These are phyloP conservation scores for Zaprionus kolodkinae DNA, from an alignment of 1,140 invertebrate species.

Conservation along the genomic window DNA sequence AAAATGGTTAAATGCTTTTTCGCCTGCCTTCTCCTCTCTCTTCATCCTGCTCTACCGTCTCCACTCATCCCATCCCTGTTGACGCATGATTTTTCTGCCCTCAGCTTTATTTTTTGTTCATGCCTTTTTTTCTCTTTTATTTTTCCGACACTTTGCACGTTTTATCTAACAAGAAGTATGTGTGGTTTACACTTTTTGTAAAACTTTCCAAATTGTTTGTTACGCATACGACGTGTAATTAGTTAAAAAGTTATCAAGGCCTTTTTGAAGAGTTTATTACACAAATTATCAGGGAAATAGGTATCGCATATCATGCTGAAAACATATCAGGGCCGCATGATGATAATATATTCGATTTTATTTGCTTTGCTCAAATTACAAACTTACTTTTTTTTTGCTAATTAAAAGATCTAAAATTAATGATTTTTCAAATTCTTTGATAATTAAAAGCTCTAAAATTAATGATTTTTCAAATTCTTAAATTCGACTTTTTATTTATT, in stretches of 20 bases:
- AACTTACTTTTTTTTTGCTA: background rate
- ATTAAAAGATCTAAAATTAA: background rate
- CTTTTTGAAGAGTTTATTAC: constrained; percentile 20
- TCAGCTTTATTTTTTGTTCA: constrained; percentile 24
- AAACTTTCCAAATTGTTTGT: constrained; percentile 43
- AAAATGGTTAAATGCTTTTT: constrained; percentile 74
- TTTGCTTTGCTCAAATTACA: background rate
- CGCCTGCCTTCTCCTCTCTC: constrained; percentile 8
- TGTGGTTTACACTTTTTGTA: constrained; percentile 48
- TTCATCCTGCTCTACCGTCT: background rate
- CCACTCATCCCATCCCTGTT: constrained; percentile 12
- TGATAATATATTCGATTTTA: background rate
- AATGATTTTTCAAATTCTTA: background rate
- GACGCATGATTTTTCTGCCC: constrained; percentile 54
- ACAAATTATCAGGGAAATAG: background rate
- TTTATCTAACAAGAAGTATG: constrained; percentile 51
- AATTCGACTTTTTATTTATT: background rate
- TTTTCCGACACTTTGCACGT: constrained; percentile 7
- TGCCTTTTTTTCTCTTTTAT: too few relatives aligned
- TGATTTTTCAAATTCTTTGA: background rate
- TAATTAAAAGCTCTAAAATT: background rate
- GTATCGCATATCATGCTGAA: background rate
- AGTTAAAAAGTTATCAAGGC: constrained; percentile 42
- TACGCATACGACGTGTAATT: constrained; percentile 49
- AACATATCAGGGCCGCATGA: background rate